Evolutionary conservation across 2,797 vertebrate genomes (phyloP), one percentile per base, ranked within the genome.

Genomic region (Spinus olivaceus): DNA sequence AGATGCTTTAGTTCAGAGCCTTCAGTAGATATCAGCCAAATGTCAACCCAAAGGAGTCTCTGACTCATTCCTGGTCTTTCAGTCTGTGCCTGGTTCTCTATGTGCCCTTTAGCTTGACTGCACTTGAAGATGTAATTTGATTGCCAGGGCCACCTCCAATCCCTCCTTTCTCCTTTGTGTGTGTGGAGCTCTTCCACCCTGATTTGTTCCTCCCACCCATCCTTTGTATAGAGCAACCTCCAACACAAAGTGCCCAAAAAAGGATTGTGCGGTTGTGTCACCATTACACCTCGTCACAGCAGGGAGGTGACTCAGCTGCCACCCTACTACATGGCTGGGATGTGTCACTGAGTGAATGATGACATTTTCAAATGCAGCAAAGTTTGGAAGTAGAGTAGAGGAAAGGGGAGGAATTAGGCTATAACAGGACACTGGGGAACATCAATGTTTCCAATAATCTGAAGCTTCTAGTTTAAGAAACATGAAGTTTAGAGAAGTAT

Each of bases 301-400:
- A 80, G 90, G 71, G 79, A 86, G 69, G 95, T 97, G 97, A 97
- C 83, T 97, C 96, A 97, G 83, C 82, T 95, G 90, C 85, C 92
- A 76, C 91, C 90, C 86, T 74, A 50, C 86, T 86, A 49, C 83
- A 69, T 72, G 92, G 85, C 87, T 95, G 72, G 64, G 81, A 97
- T 96, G 92, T 96, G 92, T 97, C 96, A 97, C 86, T 74, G 44
- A 92, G 46, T 59, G 88, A 95, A 84, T 1, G n/a, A 77, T 92
- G 94, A 78, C 70, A 95, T 94, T 93, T 93, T 86, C 27, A 86
- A 94, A 77, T 23, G n/a, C 28, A 83, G 61, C 32, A 22, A 59
- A 70, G 76, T 78, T 93, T 87, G 67, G 53, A 81, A 91, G 33
- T 65, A 21, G 65, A 66, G 71, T 41, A 85, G 79, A 72, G 54